Conservation (phyloP, 2,113 vertebrate genomes). For the Xiphophorus couchianus region DNA sequence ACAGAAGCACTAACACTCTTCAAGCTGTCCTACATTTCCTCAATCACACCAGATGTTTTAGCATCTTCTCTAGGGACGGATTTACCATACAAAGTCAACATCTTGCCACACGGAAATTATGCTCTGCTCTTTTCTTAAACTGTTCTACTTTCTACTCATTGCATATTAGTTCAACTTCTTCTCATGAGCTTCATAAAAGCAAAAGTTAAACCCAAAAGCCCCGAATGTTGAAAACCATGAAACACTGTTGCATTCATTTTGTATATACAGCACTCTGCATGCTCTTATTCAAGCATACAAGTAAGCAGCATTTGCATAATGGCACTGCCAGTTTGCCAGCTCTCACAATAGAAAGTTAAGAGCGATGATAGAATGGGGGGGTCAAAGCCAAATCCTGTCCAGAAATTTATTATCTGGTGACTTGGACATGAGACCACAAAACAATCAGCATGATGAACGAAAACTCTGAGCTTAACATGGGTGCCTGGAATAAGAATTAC, state of each 20-base stretch:
- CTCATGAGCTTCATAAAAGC: not conserved
- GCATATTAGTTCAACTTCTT: not conserved
- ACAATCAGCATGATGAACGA: constrained; percentile 20
- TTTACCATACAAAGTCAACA: constrained; percentile 9
- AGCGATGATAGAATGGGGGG: constrained; percentile 11
- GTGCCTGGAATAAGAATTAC: not conserved
- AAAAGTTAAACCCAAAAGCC: not conserved
- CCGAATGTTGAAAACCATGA: constrained; percentile 4
- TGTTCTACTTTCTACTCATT: not conserved
- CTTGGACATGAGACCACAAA: constrained; percentile 23
- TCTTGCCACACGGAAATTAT: not conserved
- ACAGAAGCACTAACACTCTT: constrained; percentile 6
- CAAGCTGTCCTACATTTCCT: constrained; percentile 40
- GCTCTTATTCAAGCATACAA: constrained; percentile 14
- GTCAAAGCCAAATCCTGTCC: constrained; percentile 25
- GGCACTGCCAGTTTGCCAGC: constrained; percentile 5
- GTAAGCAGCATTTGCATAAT: constrained; percentile 37
- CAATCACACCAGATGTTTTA: constrained; percentile 9
- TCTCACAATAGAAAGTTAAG: constrained; percentile 36
- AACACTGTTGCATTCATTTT: constrained; percentile 19
- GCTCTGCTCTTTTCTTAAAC: not conserved
- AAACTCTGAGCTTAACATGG: constrained; percentile 16
- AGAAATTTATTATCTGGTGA: constrained; percentile 42
- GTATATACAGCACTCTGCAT: constrained; percentile 13
- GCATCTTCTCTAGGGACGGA: not conserved